Evolutionary conservation across 2,888 invertebrate genomes (phyloP).

Genomic region (Conus canariensis): DNA sequence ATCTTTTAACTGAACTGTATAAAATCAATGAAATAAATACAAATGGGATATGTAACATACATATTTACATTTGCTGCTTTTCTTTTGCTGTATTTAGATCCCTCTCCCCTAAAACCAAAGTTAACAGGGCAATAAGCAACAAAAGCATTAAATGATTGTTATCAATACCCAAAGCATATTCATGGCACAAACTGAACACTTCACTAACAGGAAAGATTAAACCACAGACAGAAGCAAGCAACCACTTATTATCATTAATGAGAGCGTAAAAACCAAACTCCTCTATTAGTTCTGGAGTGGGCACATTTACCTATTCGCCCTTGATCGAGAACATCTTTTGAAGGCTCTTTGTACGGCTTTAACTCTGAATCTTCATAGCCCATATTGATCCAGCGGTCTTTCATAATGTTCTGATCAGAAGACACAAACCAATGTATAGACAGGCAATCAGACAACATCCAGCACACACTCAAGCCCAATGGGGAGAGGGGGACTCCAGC

Average conservation of each 20-base stretch:
- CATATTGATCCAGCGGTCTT: slow-evolving; percentile 99
- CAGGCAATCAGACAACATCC: slow-evolving; percentile 39
- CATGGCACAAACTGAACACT: not conserved
- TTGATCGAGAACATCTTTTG: slow-evolving; percentile 70
- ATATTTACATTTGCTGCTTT: too few relatives aligned
- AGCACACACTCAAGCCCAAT: slow-evolving; percentile 26
- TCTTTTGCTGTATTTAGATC: too few relatives aligned
- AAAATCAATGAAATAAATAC: too few relatives aligned
- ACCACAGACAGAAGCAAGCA: not conserved
- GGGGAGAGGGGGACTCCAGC: slow-evolving; percentile 38
- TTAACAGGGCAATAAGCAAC: not conserved
- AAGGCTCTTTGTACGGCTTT: slow-evolving; percentile 92
- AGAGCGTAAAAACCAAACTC: not conserved
- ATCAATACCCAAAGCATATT: not conserved
- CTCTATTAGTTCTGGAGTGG: slow-evolving; percentile 31
- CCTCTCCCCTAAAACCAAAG: too few relatives aligned
- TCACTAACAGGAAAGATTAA: not conserved
- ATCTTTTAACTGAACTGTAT: too few relatives aligned
- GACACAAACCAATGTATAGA: slow-evolving; percentile 32
- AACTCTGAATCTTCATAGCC: slow-evolving; percentile 98
- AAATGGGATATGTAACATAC: too few relatives aligned
- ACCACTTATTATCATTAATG: not conserved
- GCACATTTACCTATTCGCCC: slow-evolving; percentile 76
- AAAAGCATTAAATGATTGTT: not conserved
- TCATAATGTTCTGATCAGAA: slow-evolving; percentile 83